Base-by-base conservation (phyloP, 2,797 vertebrate genomes). In the Knipowitschia caucasica region DNA sequence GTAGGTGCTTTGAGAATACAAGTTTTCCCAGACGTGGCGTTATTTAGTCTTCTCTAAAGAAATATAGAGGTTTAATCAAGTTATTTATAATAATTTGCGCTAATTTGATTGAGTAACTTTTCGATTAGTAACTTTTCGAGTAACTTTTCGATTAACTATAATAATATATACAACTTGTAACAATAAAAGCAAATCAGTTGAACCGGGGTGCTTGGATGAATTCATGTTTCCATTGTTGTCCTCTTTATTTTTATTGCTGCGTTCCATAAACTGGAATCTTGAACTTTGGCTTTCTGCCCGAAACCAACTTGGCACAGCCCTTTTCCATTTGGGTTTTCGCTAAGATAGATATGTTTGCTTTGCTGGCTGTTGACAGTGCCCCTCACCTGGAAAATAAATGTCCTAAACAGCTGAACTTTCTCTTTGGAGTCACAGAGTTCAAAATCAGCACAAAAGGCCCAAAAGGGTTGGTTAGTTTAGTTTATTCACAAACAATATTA, bases 341-440 rank as follows among this genome's bases (percentile, higher is more conserved):
- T 85, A 84, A 85, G 84, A 89, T 86, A 89, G 82, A 89, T 87
- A 77, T 77, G 79, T 88, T 87, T 82, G 77, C 80, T 82, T 83
- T 87, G 79, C 67, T 69, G 58, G 61, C 64, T 71, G 67, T 63
- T 84, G 85, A 88, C 81, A 86, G 66, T 57, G 44, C 56, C 50
- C 60, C 66, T 83, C 66, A 70, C 69, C 69, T 82, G 60, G 11
- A 74, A 81, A 87, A 85, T 83, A 81, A 79, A 88, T 80, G 51
- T 73, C 62, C 52, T 64, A 78, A 85, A 74, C 65, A 82, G 63
- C 53, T 66, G 53, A 81, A 86, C 59, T 75, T 80, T 81, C 55
- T 71, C 72, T 80, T 64, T 54, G 73, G 62, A 82, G 58, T 71
- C 51, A n/a, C 25, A 46, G 20, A 59, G 43, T 23, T 63, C 38